Evolutionary conservation across 1,140 invertebrate genomes (phyloP).

Genomic region (Pseudomyrmex sp.): DNA sequence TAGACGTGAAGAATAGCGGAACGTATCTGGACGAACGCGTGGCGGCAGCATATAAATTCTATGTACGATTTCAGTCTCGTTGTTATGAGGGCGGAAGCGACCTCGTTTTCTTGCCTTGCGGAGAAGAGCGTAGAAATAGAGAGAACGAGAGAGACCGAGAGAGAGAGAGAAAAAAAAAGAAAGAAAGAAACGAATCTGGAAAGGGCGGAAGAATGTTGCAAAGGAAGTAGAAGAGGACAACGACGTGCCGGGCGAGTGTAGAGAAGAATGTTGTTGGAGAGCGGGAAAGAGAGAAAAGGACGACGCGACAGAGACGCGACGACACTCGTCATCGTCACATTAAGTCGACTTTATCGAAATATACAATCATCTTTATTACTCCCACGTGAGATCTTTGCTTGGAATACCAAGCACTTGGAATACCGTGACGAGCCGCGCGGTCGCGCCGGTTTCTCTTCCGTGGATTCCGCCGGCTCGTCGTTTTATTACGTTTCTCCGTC

Average conservation of each 20-base stretch:
- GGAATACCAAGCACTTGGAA: background rate
- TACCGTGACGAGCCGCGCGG: slow-evolving; percentile 29
- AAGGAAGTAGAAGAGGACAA: slow-evolving; percentile 15
- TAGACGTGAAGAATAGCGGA: slow-evolving; percentile 47
- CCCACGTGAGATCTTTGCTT: background rate
- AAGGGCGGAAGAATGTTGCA: background rate
- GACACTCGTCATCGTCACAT: slow-evolving; percentile 59
- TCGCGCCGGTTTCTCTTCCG: slow-evolving; percentile 16
- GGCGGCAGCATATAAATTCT: slow-evolving; percentile 47
- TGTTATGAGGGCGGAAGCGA: slow-evolving; percentile 53
- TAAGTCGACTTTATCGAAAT: slow-evolving; percentile 64
- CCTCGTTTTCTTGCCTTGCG: slow-evolving; percentile 26
- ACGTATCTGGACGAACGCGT: slow-evolving; percentile 40
- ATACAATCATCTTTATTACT: slow-evolving; percentile 68
- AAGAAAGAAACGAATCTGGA: background rate
- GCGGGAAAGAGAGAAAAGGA: background rate
- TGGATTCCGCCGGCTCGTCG: slow-evolving; percentile 37
- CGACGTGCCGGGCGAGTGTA: background rate
- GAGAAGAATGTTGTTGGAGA: background rate
- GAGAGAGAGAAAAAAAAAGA: background rate
- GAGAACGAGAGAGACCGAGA: background rate
- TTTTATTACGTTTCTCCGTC: slow-evolving; percentile 53
- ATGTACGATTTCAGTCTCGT: slow-evolving; percentile 46
- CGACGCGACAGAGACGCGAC: background rate
- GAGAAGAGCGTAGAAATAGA: slow-evolving; percentile 22